Conservation (phyloP, 2,113 vertebrate genomes). For the Cryptomyrus ogoouensis region DNA sequence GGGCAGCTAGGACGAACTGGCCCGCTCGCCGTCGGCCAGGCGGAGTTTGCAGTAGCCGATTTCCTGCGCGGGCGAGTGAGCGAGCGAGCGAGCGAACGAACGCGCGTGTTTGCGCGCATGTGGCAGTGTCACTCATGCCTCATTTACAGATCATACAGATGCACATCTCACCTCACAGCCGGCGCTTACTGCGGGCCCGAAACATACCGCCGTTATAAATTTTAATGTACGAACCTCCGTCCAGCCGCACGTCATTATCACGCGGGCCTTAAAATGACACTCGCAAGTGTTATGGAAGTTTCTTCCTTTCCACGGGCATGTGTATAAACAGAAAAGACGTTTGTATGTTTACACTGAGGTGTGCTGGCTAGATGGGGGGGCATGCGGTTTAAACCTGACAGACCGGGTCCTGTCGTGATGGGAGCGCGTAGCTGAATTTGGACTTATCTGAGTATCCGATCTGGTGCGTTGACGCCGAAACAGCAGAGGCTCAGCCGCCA, state of each 20-base stretch:
- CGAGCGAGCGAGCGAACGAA: neutral
- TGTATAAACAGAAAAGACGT: neutral
- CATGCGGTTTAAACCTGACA: neutral
- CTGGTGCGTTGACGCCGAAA: neutral
- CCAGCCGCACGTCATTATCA: neutral
- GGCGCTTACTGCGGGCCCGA: neutral
- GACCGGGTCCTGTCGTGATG: neutral
- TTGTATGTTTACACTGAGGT: neutral
- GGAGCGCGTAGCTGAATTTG: neutral
- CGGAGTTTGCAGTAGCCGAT: conserved; percentile 44
- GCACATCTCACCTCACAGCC: conserved; percentile 4
- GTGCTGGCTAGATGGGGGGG: neutral
- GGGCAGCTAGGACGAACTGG: neutral
- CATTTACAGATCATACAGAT: neutral
- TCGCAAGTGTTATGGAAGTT: neutral
- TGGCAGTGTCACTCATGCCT: neutral
- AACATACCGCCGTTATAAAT: neutral
- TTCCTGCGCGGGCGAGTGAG: neutral
- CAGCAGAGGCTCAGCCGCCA: neutral
- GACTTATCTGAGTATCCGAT: neutral
- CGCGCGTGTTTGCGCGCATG: neutral
- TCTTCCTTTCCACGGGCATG: neutral
- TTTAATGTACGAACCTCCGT: neutral
- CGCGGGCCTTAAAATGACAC: neutral
- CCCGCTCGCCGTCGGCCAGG: conserved; percentile 48